phyloP scores from a whole-genome alignment of 2,888 invertebrate species.

The Pogonocherus hispidulus region DNA sequence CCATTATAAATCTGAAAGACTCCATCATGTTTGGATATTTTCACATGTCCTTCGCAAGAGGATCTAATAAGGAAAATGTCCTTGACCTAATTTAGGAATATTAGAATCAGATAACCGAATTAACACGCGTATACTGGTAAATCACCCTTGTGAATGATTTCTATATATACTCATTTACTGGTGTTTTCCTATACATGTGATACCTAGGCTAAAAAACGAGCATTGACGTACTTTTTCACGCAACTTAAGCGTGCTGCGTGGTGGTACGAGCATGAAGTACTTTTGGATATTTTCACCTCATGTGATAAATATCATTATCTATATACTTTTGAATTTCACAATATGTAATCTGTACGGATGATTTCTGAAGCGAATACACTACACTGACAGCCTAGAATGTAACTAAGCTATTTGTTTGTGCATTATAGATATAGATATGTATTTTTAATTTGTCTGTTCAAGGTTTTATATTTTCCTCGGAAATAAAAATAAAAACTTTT shows the following conservation, averaged over 20 bases:
- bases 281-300: conserved; percentile 13
- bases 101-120: background rate
- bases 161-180: conserved; percentile 7
- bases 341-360: too few relatives aligned
- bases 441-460: too few relatives aligned
- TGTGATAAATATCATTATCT: conserved; percentile 23
- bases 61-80: too few relatives aligned
- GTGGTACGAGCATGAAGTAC: conserved; percentile 11
- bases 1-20: too few relatives aligned
- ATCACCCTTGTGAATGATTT: conserved; percentile 1
- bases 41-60: too few relatives aligned
- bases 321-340: conserved; percentile 2
- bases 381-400: too few relatives aligned
- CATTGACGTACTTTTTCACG: conserved; percentile 39
- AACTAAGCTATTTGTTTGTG: too few relatives aligned
- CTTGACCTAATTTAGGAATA: background rate
- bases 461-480: too few relatives aligned
- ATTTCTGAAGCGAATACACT: too few relatives aligned
- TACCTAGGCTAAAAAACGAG: conserved; percentile 23
- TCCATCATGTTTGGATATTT: too few relatives aligned
- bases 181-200: conserved; percentile 20
- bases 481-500: too few relatives aligned
- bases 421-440: too few relatives aligned
- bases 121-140: background rate
- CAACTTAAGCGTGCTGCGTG: conserved; percentile 31